Percentiles rank a stretch among this genome's conserved stretches.
phyloP scores from a whole-genome alignment of 2,797 vertebrate species.

The Ptychadena robeensis region DNA sequence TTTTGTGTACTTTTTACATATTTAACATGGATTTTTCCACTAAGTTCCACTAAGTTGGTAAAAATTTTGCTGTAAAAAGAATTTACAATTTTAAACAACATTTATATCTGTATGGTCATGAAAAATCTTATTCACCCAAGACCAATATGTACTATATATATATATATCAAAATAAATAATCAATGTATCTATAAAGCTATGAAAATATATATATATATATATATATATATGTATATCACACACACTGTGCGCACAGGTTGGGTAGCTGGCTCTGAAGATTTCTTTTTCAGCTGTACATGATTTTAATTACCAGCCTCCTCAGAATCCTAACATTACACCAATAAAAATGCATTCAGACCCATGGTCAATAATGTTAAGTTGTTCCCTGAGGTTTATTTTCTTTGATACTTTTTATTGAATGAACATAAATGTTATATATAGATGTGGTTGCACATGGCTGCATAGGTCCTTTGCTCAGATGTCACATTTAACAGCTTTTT shows the following conservation, averaged over 20 bases:
- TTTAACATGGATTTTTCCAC: no score
- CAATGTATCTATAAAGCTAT: no score
- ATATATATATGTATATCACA: no score
- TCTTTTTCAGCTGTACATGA: conserved; percentile 15
- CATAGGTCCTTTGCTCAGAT: conserved; percentile 58
- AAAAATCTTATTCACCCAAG: no score
- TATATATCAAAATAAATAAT: no score
- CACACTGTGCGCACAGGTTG: neutral
- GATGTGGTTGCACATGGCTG: conserved; percentile 57
- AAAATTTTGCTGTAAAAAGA: no score
- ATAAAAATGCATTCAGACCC: conserved; percentile 38
- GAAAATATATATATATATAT: no score
- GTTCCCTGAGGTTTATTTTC: conserved; percentile 46
- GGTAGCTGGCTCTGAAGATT: neutral
- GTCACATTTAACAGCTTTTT: conserved; percentile 61
- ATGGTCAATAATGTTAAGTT: conserved; percentile 57
- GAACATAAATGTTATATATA: conserved; percentile 61
- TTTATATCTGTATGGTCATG: no score
- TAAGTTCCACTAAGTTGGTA: no score
- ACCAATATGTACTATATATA: no score
- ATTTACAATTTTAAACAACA: no score
- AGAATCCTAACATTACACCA: conserved; percentile 20
- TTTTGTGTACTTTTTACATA: no score
- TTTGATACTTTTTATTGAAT: conserved; percentile 57
- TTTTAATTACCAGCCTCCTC: conserved; percentile 12